Evolutionary conservation across 2,797 vertebrate species (phyloP), one percentile per base, ranked within the genome.

Genomic region (Xiphorhynchus erythropygius): DNA sequence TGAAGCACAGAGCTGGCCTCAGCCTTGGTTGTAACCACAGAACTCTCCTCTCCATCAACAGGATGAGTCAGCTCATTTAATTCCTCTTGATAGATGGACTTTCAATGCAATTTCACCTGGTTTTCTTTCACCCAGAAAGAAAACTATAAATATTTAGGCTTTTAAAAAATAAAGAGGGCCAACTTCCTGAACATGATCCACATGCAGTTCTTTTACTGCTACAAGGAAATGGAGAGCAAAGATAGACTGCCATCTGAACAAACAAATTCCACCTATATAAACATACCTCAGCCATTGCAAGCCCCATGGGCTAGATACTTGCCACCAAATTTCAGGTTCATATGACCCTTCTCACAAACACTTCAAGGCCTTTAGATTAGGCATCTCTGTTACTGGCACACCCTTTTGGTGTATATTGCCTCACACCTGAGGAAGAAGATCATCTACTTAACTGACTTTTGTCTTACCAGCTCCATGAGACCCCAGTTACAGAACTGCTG

Each of bases 91-190:
- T 9, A 85, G 94, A 93, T 60, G 47, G 53, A 69, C 80, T 89
- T 93, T 9, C 10, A 78, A 78, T 63, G 55, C 62, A 85, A 84
- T 85, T 93, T 93, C 92, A 95, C 94, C 94, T 90, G 87, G 49
- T 81, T 91, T 95, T 89, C 84, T 93, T 90, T 93, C 89, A 96
- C 84, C 82, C 90, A 93, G 87, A 94, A 96, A 95, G 73, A 95
- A 95, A 91, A 73, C 3, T 37, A 27, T 90, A 96, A 96, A 96
- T 86, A 96, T 94, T 96, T 93, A 94, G 65, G 55, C 42, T 88
- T 89, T 74, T 90, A 59, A 81, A 92, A 91, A 96, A 92, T 94
- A 93, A 89, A 92, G 78, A 84, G 67, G 82, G 79, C 89, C 91
- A 95, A 91, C 73, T 96, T 93, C 91, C 95, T 92, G 63, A 96